Percentiles rank a stretch among this genome's conserved stretches.
Conservation (phyloP, 2,888 invertebrate species). For the Micoletzkya japonica region DNA sequence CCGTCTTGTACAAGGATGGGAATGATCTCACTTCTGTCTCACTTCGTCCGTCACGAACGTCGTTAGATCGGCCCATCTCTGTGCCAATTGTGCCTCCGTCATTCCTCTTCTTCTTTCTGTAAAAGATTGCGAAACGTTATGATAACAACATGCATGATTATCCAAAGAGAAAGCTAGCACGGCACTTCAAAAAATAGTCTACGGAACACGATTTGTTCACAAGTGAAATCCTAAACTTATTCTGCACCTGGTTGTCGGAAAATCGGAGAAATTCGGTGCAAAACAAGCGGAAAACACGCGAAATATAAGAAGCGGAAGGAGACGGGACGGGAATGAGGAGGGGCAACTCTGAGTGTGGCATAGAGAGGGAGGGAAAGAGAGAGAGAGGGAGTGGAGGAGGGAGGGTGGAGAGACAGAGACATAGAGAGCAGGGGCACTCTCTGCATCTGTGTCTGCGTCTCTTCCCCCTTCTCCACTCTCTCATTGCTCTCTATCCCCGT, state of each 20-base stretch:
- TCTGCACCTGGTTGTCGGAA: too few relatives aligned
- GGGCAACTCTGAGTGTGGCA: neutral
- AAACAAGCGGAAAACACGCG: neutral
- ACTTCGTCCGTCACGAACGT: slow-evolving; percentile 33
- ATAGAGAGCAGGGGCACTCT: neutral
- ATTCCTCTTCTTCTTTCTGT: too few relatives aligned
- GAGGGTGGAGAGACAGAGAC: neutral
- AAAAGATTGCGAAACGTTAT: too few relatives aligned
- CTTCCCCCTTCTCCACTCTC: too few relatives aligned
- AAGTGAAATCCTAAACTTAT: too few relatives aligned
- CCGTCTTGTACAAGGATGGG: neutral
- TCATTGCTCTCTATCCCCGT: neutral
- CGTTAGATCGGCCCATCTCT: slow-evolving; percentile 38
- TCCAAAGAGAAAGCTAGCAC: neutral
- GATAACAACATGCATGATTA: too few relatives aligned
- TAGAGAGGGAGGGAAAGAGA: neutral
- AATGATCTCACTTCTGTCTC: slow-evolving; percentile 27
- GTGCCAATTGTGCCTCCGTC: slow-evolving; percentile 20
- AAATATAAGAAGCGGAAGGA: neutral
- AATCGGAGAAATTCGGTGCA: neutral
- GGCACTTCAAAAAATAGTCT: too few relatives aligned
- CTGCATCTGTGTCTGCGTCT: too few relatives aligned
- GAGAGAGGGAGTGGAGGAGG: neutral
- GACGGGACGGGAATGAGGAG: neutral
- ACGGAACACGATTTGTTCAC: too few relatives aligned